Evolutionary conservation across 2,888 invertebrate species (phyloP).

Genomic region (Pimpla rufipes): DNA sequence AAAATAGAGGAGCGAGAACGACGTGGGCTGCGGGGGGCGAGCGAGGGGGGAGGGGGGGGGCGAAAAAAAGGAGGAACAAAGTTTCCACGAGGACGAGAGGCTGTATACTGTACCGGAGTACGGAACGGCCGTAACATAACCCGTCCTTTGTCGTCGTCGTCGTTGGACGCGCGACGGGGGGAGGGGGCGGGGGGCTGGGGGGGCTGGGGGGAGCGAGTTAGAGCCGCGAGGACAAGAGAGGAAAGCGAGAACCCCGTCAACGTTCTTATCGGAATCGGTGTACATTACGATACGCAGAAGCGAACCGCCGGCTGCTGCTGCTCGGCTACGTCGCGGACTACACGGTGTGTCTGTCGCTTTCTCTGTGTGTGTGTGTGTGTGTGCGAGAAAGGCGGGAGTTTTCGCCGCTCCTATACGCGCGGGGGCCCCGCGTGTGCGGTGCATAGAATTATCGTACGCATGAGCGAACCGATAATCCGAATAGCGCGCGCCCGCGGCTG

Average conservation of each 20-base stretch:
- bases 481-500: neutral
- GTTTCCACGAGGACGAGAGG: conserved; percentile 54
- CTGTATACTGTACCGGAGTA: conserved; percentile 38
- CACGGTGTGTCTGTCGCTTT: no score
- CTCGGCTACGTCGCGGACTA: neutral
- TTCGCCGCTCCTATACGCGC: no score
- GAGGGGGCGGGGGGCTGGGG: no score
- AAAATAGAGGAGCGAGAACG: conserved; percentile 50
- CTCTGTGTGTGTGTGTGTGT: neutral
- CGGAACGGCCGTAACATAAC: conserved; percentile 76
- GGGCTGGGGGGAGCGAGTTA: conserved; percentile 60
- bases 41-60: neutral
- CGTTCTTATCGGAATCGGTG: conserved; percentile 77
- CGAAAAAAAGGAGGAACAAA: conserved; percentile 46
- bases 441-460: conserved; percentile 51
- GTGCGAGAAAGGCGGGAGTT: conserved; percentile 28
- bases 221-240: conserved; percentile 42
- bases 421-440: conserved; percentile 20
- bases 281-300: conserved; percentile 75
- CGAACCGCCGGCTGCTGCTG: conserved; percentile 14
- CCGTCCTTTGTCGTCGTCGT: conserved; percentile 77
- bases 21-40: conserved; percentile 43
- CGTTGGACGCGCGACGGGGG: conserved; percentile 59
- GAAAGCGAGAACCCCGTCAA: conserved; percentile 62
- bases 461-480: conserved; percentile 56